Evolutionary conservation across 2,888 invertebrate species (phyloP).

Genomic region (Amphipoea oculea): DNA sequence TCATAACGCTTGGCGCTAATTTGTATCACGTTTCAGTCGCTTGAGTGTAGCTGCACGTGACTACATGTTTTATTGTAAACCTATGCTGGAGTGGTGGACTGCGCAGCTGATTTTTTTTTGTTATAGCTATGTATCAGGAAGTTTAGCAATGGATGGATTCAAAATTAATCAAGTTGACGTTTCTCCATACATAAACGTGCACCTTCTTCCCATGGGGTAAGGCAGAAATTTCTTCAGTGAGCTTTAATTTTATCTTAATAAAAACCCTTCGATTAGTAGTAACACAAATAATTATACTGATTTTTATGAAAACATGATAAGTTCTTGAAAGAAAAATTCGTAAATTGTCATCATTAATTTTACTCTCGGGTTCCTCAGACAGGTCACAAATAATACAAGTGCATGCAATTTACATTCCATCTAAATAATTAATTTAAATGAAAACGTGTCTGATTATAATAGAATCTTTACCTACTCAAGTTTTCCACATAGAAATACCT

Average conservation of each 20-base stretch:
- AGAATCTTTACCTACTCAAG: not conserved
- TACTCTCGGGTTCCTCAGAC: not conserved
- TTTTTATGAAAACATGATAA: not conserved
- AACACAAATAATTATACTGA: not conserved
- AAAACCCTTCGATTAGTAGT: too few relatives aligned
- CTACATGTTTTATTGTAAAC: slow-evolving; percentile 6
- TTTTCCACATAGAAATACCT: not conserved
- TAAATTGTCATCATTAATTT: not conserved
- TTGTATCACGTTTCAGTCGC: slow-evolving; percentile 63
- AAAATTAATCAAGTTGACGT: not conserved
- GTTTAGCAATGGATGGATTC: too few relatives aligned
- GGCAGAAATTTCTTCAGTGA: not conserved
- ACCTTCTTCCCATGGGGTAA: not conserved
- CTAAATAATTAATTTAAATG: not conserved
- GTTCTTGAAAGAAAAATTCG: not conserved
- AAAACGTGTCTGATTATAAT: slow-evolving; percentile 16
- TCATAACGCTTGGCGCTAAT: slow-evolving; percentile 49
- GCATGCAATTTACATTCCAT: not conserved
- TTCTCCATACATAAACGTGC: not conserved
- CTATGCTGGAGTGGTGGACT: not conserved
- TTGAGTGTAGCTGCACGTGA: slow-evolving; percentile 58
- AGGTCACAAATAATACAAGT: not conserved
- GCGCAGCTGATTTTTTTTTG: not conserved
- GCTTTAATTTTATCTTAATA: not conserved
- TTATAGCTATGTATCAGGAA: not conserved